Conservation (phyloP, 1,140 invertebrate species). For the Bradysia coprophila region DNA sequence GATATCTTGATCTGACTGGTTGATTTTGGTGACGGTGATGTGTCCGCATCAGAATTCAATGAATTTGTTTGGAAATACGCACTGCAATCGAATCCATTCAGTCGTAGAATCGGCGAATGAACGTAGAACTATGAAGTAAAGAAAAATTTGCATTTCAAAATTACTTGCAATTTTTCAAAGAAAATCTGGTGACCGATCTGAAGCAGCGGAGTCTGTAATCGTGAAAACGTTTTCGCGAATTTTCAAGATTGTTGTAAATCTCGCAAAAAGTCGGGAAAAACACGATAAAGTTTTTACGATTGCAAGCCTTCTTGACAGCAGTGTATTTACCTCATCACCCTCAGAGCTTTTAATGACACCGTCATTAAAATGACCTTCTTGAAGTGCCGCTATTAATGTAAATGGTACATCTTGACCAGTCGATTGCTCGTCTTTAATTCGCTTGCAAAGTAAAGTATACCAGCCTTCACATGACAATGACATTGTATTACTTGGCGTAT, state of each 20-base stretch:
- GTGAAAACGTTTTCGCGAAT: too few species aligned
- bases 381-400: slow-evolving; percentile 37
- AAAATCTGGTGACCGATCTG: too few species aligned
- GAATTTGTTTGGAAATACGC: slow-evolving; percentile 27
- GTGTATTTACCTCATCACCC: slow-evolving; percentile 8
- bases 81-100: slow-evolving; percentile 29
- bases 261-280: too few species aligned
- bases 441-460: slow-evolving; percentile 40
- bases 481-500: slow-evolving; percentile 31
- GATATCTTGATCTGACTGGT: slow-evolving; percentile 2
- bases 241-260: too few species aligned
- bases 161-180: too few species aligned
- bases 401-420: slow-evolving; percentile 27
- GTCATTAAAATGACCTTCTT: slow-evolving; percentile 44
- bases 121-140: slow-evolving; percentile 31
- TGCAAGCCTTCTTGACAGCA: too few species aligned
- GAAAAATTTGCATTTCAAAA: too few species aligned
- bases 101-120: slow-evolving; percentile 35
- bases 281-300: too few species aligned
- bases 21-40: slow-evolving; percentile 1
- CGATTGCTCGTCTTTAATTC: slow-evolving; percentile 25
- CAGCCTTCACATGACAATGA: slow-evolving; percentile 39
- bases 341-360: slow-evolving; percentile 26
- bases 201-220: too few species aligned
- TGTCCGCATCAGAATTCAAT: neutral